Evolutionary conservation across 2,797 vertebrate genomes (phyloP).

Genomic region (Buceros bicornis): DNA sequence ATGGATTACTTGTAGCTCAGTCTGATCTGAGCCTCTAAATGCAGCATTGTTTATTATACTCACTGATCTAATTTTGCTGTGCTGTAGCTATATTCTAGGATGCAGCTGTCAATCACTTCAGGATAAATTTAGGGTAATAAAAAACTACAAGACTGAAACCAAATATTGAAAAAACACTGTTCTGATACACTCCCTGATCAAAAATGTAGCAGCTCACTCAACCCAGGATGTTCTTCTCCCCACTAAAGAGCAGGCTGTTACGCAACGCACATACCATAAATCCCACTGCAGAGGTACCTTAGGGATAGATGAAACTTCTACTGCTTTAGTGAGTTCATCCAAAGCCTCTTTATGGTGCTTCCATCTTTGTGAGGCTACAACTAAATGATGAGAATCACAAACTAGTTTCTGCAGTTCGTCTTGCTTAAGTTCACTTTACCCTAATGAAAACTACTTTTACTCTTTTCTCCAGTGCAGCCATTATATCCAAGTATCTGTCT

Average conservation of each 20-base stretch:
- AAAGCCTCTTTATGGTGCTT: conserved; percentile 21
- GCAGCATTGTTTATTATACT: conserved; percentile 6
- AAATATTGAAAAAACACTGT: background rate
- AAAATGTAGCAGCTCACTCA: conserved; percentile 17
- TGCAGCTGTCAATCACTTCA: conserved; percentile 20
- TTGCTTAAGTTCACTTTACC: background rate
- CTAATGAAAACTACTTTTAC: background rate
- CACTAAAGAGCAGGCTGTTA: background rate
- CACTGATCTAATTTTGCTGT: conserved; percentile 15
- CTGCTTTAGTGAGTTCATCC: conserved; percentile 38
- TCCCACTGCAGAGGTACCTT: conserved; percentile 22
- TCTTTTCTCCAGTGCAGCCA: background rate
- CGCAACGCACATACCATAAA: background rate
- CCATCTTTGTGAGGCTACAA: conserved; percentile 8
- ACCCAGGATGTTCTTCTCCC: background rate
- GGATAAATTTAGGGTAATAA: conserved; percentile 15
- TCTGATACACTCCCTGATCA: background rate
- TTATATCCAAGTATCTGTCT: background rate
- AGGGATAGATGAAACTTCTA: background rate
- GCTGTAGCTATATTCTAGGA: background rate
- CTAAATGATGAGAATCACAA: conserved; percentile 18
- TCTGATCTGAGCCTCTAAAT: background rate
- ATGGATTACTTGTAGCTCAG: conserved; percentile 27
- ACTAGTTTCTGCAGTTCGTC: background rate
- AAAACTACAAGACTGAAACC: background rate